Base-by-base conservation (phyloP, 2,888 invertebrate species). In the Trissoscelio sp. region DNA sequence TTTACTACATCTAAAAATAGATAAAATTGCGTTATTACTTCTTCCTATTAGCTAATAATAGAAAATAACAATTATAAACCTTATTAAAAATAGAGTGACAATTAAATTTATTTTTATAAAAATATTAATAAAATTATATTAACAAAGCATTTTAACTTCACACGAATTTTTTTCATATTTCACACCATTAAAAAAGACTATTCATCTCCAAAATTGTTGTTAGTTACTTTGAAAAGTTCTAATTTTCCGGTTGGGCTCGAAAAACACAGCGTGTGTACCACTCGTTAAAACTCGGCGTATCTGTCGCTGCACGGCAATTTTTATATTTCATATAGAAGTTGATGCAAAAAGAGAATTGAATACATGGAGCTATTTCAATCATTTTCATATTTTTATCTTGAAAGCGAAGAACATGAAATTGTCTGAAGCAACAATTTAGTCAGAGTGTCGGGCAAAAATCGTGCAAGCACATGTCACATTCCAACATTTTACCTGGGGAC, bases 181-280 rank as follows among this genome's bases (percentile, higher is more conserved):
- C 39, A 34, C 34, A 9, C 57, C 69, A 57, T 70, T 70, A 60
- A 60, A 20, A 48, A 42, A 18, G 69, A 51, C 51, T 72, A 60
- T 72, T 60, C 39, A 72, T 31, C 22, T 11, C 24, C 24, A 31
- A 48, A 60, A 39, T 81, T 77, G 62, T 73, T 62, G 12, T 82
- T 75, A 44, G 20, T 37, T 14, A 12, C 55, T 70, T 58, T 70
- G 57, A 80, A 83, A 79, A 80, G 78, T 82, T 83, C 84, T 86
- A 86, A 86, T 86, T 86, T 86, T 85, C 85, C 85, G 86, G 86
- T 83, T 57, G 16, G 53, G 62, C 31, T 62, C n/a, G 24, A 9
- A 14, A 70, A 37, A 58, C 12, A 16, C 34, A 18, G 18, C 58
- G 20, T 28, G 31, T 60, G 51, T 57, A 39, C 28, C 20, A 39